These are phyloP conservation scores for Triplophysa tibetana DNA, from an alignment of 2,113 vertebrate genomes.

Conservation along the genomic window DNA sequence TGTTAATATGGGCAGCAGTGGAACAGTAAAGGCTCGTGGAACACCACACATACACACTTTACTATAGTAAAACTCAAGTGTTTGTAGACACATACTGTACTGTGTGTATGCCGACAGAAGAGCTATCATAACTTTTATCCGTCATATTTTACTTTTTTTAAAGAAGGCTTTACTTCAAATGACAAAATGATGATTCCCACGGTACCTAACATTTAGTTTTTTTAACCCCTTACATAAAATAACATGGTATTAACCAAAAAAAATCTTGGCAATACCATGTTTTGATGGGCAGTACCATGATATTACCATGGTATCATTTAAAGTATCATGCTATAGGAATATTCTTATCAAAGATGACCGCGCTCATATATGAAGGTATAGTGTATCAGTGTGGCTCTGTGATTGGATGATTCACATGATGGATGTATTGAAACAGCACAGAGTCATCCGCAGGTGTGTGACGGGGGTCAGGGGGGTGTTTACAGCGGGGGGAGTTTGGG, in stretches of 20 bases:
- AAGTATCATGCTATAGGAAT: slow-evolving; percentile 2
- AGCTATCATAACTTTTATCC: slow-evolving; percentile 16
- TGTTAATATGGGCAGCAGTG: slow-evolving; percentile 53
- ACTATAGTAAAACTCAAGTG: slow-evolving; percentile 31
- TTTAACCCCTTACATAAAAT: not conserved
- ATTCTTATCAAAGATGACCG: not conserved
- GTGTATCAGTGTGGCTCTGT: slow-evolving; percentile 2
- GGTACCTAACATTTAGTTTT: not conserved
- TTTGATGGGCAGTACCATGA: not conserved
- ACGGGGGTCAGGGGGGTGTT: slow-evolving; percentile 43
- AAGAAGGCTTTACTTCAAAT: not conserved
- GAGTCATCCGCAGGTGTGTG: slow-evolving; percentile 30
- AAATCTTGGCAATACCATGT: not conserved
- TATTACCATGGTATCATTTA: not conserved
- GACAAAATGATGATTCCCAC: not conserved
- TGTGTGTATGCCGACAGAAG: slow-evolving; percentile 43
- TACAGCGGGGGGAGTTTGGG: slow-evolving; percentile 81
- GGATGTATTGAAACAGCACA: slow-evolving; percentile 38
- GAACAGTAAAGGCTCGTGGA: slow-evolving; percentile 55
- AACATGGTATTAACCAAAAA: not conserved
- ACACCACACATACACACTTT: slow-evolving; percentile 18
- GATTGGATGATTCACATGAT: not conserved
- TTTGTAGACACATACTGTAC: not conserved
- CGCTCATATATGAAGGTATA: not conserved
- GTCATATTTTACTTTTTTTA: not conserved